These are phyloP conservation scores for Antrozous pallidus DNA, from an alignment of 2,797 vertebrate species.

Conservation along the genomic window DNA sequence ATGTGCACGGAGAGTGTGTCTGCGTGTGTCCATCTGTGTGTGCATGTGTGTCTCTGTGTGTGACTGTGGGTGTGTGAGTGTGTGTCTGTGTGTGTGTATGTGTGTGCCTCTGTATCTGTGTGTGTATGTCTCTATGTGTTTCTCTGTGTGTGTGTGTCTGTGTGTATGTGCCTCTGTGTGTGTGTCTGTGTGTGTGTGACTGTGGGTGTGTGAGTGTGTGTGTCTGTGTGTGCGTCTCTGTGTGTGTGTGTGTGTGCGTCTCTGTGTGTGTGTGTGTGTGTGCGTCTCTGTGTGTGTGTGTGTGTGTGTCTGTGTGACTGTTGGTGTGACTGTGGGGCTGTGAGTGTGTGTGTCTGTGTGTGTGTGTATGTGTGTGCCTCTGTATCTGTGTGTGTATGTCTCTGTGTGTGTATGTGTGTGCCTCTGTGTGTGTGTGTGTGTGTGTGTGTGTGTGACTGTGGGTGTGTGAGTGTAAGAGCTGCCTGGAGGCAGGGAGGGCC, in stretches of 20 bases:
- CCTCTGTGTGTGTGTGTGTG: not conserved
- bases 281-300: not conserved
- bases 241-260: no score
- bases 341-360: no score
- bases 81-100: fast-evolving
- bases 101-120: not conserved
- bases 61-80: no score
- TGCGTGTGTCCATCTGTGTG: no score
- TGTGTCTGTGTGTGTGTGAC: not conserved
- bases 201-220: not conserved
- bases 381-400: not conserved
- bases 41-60: not conserved
- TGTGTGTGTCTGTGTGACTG: not conserved
- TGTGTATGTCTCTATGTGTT: not conserved
- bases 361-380: fast-evolving
- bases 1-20: not conserved
- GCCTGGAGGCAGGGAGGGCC: not conserved
- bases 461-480: not conserved
- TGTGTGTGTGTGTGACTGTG: not conserved
- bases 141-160: not conserved
- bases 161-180: no score
- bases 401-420: no score
- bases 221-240: not conserved
- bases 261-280: not conserved
- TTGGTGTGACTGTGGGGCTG: no score